Base-by-base conservation (phyloP, 2,113 vertebrate genomes). In the Pelodiscus sinensis region DNA sequence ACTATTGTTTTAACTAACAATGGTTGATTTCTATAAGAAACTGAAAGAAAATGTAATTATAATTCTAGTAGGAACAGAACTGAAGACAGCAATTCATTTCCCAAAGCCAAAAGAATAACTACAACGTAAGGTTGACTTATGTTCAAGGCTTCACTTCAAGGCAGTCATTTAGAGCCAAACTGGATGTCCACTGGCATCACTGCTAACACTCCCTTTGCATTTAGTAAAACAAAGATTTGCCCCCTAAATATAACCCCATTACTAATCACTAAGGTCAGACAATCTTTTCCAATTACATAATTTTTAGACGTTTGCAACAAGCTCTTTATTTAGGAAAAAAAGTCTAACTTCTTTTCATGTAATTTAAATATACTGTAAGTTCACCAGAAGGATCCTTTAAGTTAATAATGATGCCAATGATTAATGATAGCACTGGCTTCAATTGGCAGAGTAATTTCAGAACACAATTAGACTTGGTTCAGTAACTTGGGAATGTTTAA, bases 351-450 rank as follows among this genome's bases (percentile, higher is more conserved):
- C 62, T 93, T 78, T 93, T 94, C 88, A 0, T 0, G 62, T 77
- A 68, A 79, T 38, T 44, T 54, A 84, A 84, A 89, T 52, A 87
- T 57, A 92, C 16, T 31, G 14, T 57, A 79, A 44, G 50, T 60
- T 60, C 29, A 93, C 88, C 91, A 87, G 94, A 89, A 31, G 94
- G 89, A 88, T 8, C 2, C 54, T 90, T 81, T 55, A 65, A 81
- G 80, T 85, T 80, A 82, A 90, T 3, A 71, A 93, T 44, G 25
- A 57, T 35, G 79, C 21, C 22, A 50, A 68, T 57, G 82, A 89
- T 78, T 84, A 75, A 81, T 71, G 35, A 81, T 38, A 83, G 25
- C 6, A 3, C 78, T 58, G 29, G 55, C 86, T 85, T 31, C 14
- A 65, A 68, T 2, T n/a, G 90, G 80, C 80, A 88, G 27, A 3